phyloP scores from a whole-genome alignment of 2,888 invertebrate genomes.

The Sisyra nigra region DNA sequence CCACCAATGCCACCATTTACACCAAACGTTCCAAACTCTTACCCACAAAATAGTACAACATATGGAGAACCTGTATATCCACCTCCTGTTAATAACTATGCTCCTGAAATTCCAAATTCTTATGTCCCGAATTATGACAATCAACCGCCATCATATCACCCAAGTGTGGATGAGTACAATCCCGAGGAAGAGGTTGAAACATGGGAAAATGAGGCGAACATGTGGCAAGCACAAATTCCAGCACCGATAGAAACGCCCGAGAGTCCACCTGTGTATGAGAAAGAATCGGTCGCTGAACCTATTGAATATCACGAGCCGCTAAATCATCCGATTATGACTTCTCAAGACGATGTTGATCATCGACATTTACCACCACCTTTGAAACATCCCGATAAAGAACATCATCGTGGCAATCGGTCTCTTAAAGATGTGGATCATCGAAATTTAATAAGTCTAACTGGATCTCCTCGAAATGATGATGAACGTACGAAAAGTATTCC shows the following conservation, averaged over 20 bases:
- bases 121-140: not conserved
- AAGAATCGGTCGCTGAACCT: conserved; percentile 36
- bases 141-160: conserved; percentile 12
- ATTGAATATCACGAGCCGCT: conserved; percentile 40
- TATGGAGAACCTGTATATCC: conserved; percentile 14
- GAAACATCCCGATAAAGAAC: conserved; percentile 12
- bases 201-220: conserved; percentile 20
- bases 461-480: conserved; percentile 35
- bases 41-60: conserved; percentile 6
- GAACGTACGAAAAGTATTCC: conserved; percentile 8
- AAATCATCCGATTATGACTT: conserved; percentile 15
- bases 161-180: conserved; percentile 23
- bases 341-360: conserved; percentile 38
- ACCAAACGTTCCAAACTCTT: conserved; percentile 12
- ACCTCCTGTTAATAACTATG: conserved; percentile 10
- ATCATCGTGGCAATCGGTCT: conserved; percentile 12
- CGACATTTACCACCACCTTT: conserved; percentile 35
- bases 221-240: conserved; percentile 16
- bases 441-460: conserved; percentile 69
- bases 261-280: conserved; percentile 48
- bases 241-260: conserved; percentile 40
- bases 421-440: conserved; percentile 61
- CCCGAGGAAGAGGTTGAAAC: conserved; percentile 30
- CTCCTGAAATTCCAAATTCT: not conserved
- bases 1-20: conserved; percentile 31